A percentile compares a stretch with the other conserved stretches of the same genome.
Conservation (phyloP, 2,113 vertebrate genomes). For the Setophaga coronata region DNA sequence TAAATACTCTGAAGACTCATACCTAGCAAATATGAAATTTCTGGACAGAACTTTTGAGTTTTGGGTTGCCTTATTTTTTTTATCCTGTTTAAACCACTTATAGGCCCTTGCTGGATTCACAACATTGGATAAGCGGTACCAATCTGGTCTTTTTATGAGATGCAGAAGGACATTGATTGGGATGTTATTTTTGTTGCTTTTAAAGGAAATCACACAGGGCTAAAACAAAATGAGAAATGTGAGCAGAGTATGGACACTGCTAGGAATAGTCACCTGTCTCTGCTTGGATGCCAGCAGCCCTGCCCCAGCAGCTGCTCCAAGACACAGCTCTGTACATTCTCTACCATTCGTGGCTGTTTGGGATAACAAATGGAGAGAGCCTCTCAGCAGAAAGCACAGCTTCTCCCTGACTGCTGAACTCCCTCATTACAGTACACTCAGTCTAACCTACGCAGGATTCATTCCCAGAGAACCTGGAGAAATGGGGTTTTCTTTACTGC, state of each 20-base stretch:
- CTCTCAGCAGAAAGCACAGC: background rate
- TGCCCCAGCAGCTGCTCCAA: background rate
- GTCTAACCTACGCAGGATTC: background rate
- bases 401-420: background rate
- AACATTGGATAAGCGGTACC: background rate
- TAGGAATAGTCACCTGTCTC: background rate
- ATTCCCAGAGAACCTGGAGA: background rate
- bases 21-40: background rate
- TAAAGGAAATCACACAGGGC: background rate
- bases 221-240: background rate
- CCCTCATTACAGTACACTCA: background rate
- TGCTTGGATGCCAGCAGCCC: background rate
- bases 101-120: background rate
- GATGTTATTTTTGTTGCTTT: background rate
- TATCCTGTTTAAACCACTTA: background rate
- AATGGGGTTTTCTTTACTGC: background rate
- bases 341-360: accelerated
- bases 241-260: background rate
- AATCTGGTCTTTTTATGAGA: background rate
- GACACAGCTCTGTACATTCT: background rate
- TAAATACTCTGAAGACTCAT: background rate
- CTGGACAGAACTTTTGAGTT: background rate
- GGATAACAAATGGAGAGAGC: background rate
- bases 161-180: background rate
- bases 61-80: background rate